phyloP scores from a whole-genome alignment of 2,113 vertebrate genomes.

The Chitala chitala region DNA sequence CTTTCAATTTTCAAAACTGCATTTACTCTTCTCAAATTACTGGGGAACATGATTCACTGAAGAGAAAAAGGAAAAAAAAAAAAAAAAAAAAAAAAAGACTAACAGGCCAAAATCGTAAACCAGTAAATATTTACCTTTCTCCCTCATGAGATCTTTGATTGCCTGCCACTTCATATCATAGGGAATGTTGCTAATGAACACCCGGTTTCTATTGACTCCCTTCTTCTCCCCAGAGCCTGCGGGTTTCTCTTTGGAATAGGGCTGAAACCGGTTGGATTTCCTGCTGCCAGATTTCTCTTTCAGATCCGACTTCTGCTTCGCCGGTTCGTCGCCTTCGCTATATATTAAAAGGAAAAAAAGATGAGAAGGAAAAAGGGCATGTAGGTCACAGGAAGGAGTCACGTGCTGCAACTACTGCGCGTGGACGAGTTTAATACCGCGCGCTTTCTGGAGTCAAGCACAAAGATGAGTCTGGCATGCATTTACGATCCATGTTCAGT shows the following conservation, averaged over 20 bases:
- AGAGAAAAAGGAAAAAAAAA: slow-evolving; percentile 11
- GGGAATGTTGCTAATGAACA: slow-evolving; percentile 98
- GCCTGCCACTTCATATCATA: slow-evolving; percentile 99
- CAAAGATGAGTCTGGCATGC: too few species aligned
- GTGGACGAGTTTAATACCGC: too few species aligned
- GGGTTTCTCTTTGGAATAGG: slow-evolving; percentile 90
- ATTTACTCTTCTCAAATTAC: neutral
- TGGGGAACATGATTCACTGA: neutral
- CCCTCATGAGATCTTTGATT: slow-evolving; percentile 99
- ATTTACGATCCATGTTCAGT: too few species aligned
- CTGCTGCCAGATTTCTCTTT: slow-evolving; percentile 83
- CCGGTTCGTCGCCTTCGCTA: slow-evolving; percentile 52
- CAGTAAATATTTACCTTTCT: slow-evolving; percentile 81
- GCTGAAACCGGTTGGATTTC: slow-evolving; percentile 82
- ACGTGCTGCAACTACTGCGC: too few species aligned
- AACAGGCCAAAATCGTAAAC: slow-evolving; percentile 22
- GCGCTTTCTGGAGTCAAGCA: too few species aligned
- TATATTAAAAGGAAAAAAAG: neutral
- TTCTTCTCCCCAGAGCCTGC: slow-evolving; percentile 78
- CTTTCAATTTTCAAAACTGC: neutral
- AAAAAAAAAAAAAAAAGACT: slow-evolving; percentile 18
- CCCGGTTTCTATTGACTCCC: slow-evolving; percentile 77
- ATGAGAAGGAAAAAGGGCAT: too few species aligned
- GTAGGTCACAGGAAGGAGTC: too few species aligned
- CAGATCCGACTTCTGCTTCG: slow-evolving; percentile 71